phyloP scores from a whole-genome alignment of 2,113 vertebrate species.

The Syngnathus typhle region DNA sequence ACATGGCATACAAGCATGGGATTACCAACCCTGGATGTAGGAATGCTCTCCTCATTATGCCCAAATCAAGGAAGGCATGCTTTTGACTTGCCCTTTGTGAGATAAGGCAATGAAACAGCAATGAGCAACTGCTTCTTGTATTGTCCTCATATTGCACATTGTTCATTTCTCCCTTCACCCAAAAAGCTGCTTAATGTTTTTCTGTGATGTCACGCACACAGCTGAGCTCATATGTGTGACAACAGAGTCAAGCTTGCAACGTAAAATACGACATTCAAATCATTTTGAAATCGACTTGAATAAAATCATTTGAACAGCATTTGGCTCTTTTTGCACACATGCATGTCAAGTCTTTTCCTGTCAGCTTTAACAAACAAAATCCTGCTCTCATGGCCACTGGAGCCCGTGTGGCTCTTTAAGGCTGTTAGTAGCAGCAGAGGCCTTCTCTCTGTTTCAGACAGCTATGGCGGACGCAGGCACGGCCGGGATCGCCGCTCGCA shows the following conservation, averaged over 20 bases:
- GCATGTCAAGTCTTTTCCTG: constrained; percentile 50
- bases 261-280: neutral
- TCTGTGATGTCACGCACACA: constrained; percentile 36
- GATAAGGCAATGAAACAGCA: constrained; percentile 71
- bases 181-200: constrained; percentile 43
- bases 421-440: constrained; percentile 65
- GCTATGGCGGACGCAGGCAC: constrained; percentile 70
- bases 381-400: constrained; percentile 57
- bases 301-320: no score
- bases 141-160: constrained; percentile 45
- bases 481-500: constrained; percentile 74
- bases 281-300: neutral
- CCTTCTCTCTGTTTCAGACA: constrained; percentile 75
- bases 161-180: constrained; percentile 46
- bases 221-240: constrained; percentile 56
- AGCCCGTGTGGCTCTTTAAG: constrained; percentile 53
- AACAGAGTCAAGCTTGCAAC: constrained; percentile 32
- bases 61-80: constrained; percentile 38
- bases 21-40: constrained; percentile 31
- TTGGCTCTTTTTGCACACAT: constrained; percentile 61
- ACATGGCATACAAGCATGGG: constrained; percentile 48
- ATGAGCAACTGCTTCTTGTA: constrained; percentile 56
- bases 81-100: constrained; percentile 52
- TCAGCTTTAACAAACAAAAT: constrained; percentile 57
- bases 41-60: constrained; percentile 30